Base-by-base conservation (phyloP, 1,140 invertebrate species). In the Glossosoma conforme region DNA sequence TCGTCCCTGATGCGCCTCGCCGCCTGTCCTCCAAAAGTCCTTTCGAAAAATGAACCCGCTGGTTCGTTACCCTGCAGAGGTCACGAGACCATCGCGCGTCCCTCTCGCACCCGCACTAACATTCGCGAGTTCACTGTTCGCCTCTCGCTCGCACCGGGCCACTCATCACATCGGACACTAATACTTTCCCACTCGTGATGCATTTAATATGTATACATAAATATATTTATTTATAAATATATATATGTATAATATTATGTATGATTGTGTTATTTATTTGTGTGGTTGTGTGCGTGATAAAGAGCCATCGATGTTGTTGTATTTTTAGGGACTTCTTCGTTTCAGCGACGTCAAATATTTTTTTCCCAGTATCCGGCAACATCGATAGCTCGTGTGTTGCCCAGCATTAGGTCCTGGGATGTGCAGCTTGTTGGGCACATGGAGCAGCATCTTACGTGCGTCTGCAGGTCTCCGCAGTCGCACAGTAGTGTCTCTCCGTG, bases 21-120 rank as follows among this genome's bases (percentile, higher is more conserved):
- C 32, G 15, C n/a, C 44, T 52, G 54, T 56, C 54, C 54, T 56
- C 49, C 54, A 56, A 45, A 46, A 56, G 54, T 52, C 54, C 54
- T 44, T 48, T 56, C 49, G 50, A 56, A 56, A 56, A 56, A 52
- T 56, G 54, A 56, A 56, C 54, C 49, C 54, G 38, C 38, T 45
- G 49, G 54, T 56, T 56, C 54, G 46, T 56, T 49, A 56, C 54
- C 54, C 44, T 24, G 36, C 44, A 56, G 49, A 56, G 54, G 54
- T 56, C 54, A 46, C 37, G 28, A 33, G n/a, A 13, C 32, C 22
- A 20, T 41, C 52, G 35, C 35, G 17, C 20, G 11, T 49, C 46
- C 19, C 37, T 22, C 45, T 45, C 44, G 24, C 49, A 52, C 49
- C 4, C 37, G 30, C 19, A 36, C 14, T 17, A 11, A 17, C 20